Base-by-base conservation (phyloP, 2,797 vertebrate genomes). In the Myotis daubentonii region DNA sequence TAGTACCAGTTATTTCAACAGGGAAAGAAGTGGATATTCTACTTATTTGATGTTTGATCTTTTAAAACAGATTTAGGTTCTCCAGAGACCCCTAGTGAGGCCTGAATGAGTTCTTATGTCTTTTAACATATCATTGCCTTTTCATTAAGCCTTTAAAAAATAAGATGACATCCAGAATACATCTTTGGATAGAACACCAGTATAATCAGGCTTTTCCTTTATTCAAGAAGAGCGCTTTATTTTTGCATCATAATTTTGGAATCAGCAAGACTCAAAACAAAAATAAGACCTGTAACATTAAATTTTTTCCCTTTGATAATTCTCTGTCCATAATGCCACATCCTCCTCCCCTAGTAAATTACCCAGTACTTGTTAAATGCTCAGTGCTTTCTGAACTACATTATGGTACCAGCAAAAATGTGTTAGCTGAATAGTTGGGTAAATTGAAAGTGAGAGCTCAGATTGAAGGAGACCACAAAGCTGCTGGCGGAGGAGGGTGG, bases 31-130 rank as follows among this genome's bases (percentile, higher is more conserved):
- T 75, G 8, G 65, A 72, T 78, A 70, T 83, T 84, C 78, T 87
- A 12, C 72, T 80, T 91, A 41, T 79, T 94, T 94, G 75, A 87
- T 79, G n/a, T 89, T 87, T 94, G 49, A 87, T 87, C 51, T 11
- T 87, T 87, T 90, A 30, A 75, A 25, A 68, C 25, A 47, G 12
- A 65, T 80, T 92, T 95, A 74, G 57, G 30, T 44, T 92, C 41
- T 82, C 25, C 17, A 81, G 72, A 88, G 82, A 76, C 28, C 22
- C 33, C 20, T 85, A 80, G 30, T 23, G 15, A 88, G 55, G 80
- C 4, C 8, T 85, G 65, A 57, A 65, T 87, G 23, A 78, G 33
- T 87, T 53, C 13, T 62, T 57, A 41, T 65, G 94, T 28, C 10
- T 47, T 80, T 94, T 80, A 68, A 62, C 91, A 81, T 60, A 75